Base-by-base conservation (phyloP, 2,113 vertebrate species). In the Anoplopoma fimbria region DNA sequence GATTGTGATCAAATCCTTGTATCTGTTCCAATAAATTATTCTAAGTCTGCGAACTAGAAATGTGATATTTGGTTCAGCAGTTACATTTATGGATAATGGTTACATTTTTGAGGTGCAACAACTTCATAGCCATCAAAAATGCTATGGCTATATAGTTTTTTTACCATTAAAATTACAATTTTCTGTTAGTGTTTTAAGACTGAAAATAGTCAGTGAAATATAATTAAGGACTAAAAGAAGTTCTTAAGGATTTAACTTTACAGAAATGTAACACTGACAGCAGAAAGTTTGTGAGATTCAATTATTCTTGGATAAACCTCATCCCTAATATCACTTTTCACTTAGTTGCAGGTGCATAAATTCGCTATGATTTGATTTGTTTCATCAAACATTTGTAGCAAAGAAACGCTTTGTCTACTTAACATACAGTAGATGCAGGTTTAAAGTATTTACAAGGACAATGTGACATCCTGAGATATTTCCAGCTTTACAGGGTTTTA, bases 1-100 rank as follows among this genome's bases (percentile, higher is more conserved):
- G 79, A 88, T 92, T 93, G 77, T 88, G 91, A 92, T 93, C 84
- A 85, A 92, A 84, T 77, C 75, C 77, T 87, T 93, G 88, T 94
- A 89, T 91, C 87, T 93, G 86, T 83, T 90, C 81, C 86, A 95
- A 94, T 93, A 91, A 95, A 94, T 93, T 94, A 91, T 94, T 94
- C 83, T 87, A 86, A 84, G 69, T 89, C 75, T 75, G 42, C 34
- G 45, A 85, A 68, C 49, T 67, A 31, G 45, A 84, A 76, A 63
- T 45, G 29, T 78, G 70, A 49, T 78, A 27, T 60, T 82, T 85
- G 55, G n/a, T 55, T 83, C 3, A 47, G 13, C 23, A 42, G 7
- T 40, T 67, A n/a, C 7, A 58, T 70, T 31, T 67, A 25, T 58
- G n/a, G 47, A 21, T 34, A 17, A 62, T 34, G 2, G 3, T 69